Conservation (phyloP, 2,888 invertebrate species). For the Nemapogon koenigi region DNA sequence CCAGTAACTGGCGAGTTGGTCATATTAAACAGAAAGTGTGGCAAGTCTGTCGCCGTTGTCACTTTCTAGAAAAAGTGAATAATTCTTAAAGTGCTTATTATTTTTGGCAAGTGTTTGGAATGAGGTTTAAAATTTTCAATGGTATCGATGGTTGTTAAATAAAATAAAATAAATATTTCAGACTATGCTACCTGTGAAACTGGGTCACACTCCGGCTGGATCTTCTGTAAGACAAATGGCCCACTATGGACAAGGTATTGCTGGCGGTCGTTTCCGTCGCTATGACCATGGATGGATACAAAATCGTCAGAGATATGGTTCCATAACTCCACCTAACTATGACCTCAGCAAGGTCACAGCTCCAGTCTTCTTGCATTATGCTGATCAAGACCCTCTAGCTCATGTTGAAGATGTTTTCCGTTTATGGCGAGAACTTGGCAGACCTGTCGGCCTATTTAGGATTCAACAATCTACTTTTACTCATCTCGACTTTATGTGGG, state of each 20-base stretch:
- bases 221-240: constrained; percentile 71
- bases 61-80: no score
- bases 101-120: no score
- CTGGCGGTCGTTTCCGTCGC: constrained; percentile 56
- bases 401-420: constrained; percentile 59
- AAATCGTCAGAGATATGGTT: constrained; percentile 63
- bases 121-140: not conserved
- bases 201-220: constrained; percentile 75
- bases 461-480: constrained; percentile 66
- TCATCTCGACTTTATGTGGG: constrained; percentile 77
- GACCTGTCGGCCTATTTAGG: constrained; percentile 59
- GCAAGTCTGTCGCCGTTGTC: no score
- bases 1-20: no score
- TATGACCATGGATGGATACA: constrained; percentile 60
- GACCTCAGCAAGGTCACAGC: constrained; percentile 59
- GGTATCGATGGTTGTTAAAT: no score
- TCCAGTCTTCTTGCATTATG: constrained; percentile 71
- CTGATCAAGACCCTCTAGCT: constrained; percentile 71
- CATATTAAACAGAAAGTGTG: no score
- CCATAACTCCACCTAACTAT: constrained; percentile 62
- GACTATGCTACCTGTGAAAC: constrained; percentile 72
- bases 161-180: no score
- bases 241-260: constrained; percentile 74
- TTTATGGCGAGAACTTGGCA: constrained; percentile 58
- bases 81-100: no score